Conservation (phyloP, 2,797 vertebrate genomes). For the Pyrocephalus nanus region DNA sequence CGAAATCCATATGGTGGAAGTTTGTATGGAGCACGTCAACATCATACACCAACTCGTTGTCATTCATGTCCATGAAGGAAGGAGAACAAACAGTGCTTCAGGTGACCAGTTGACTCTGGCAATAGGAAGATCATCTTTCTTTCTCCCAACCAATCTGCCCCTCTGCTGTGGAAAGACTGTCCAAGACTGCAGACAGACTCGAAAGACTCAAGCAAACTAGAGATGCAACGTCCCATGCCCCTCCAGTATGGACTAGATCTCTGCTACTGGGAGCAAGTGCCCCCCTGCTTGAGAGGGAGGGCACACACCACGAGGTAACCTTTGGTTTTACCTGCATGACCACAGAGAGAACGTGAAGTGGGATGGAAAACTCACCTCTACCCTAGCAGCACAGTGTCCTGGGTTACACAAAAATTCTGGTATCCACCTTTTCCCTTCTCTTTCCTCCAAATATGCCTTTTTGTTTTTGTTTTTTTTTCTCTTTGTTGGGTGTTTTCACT, state of each 20-base stretch:
- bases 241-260: no score
- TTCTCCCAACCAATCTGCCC: no score
- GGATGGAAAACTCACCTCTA: background rate
- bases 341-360: background rate
- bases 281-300: background rate
- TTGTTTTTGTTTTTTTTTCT: no score
- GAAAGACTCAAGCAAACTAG: background rate
- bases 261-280: background rate
- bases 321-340: background rate
- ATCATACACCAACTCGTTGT: rapidly evolving
- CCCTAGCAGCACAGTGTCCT: background rate
- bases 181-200: background rate
- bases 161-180: background rate
- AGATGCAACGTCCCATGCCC: background rate
- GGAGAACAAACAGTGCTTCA: background rate
- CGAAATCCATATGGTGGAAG: background rate
- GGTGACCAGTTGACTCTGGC: rapidly evolving
- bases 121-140: background rate
- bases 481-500: background rate
- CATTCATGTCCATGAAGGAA: background rate
- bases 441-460: background rate
- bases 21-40: background rate
- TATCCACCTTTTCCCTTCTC: background rate
- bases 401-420: background rate
- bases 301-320: no score